These are phyloP conservation scores for Coccyzus lansbergi DNA, from an alignment of 2,797 vertebrate species.

Conservation along the genomic window DNA sequence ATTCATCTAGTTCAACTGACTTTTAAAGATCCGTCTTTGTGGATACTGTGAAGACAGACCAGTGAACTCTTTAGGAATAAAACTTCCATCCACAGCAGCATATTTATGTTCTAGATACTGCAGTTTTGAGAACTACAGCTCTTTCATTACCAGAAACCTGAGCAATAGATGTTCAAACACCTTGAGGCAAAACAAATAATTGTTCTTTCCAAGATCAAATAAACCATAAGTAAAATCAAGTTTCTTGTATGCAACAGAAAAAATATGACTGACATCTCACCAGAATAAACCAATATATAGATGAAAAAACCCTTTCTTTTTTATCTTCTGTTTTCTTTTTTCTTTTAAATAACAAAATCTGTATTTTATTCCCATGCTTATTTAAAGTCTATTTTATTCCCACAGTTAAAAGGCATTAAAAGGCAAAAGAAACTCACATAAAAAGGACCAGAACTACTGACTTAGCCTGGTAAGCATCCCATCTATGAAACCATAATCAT, in stretches of 20 bases:
- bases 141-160: too few relatives aligned
- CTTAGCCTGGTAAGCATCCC: not conserved
- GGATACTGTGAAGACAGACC: too few relatives aligned
- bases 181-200: not conserved
- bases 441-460: not conserved
- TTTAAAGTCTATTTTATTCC: not conserved
- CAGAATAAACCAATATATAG: not conserved
- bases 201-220: not conserved
- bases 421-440: not conserved
- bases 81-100: too few relatives aligned
- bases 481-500: not conserved
- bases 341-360: not conserved
- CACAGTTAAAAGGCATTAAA: not conserved
- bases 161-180: not conserved
- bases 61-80: too few relatives aligned
- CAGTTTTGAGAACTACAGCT: too few relatives aligned
- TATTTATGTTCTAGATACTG: too few relatives aligned
- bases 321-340: too few relatives aligned
- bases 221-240: not conserved
- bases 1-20: too few relatives aligned
- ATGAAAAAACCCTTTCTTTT: not conserved
- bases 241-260: not conserved
- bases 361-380: too few relatives aligned
- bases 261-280: not conserved
- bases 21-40: too few relatives aligned